Percentiles rank a stretch among this genome's conserved stretches.
These are phyloP conservation scores for Cariama cristata DNA, from an alignment of 2,113 vertebrate species.

Conservation along the genomic window DNA sequence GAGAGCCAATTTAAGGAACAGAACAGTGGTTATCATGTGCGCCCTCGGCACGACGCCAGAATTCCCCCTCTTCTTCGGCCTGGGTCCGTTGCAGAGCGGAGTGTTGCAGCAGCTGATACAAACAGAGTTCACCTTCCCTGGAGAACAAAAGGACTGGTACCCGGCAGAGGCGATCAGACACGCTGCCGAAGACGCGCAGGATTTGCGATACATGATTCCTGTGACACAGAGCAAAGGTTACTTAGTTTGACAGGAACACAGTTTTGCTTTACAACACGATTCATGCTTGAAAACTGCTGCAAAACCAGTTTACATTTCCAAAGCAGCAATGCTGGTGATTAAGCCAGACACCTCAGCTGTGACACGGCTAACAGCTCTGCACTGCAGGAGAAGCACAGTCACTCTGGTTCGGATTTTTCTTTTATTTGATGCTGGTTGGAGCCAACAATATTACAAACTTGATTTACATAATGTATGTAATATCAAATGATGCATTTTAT, in stretches of 20 bases:
- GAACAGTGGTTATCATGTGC: background rate
- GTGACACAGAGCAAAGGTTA: slow-evolving; percentile 67
- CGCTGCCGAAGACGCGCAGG: slow-evolving; percentile 91
- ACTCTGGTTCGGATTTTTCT: background rate
- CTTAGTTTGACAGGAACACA: background rate
- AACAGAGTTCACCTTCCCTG: slow-evolving; percentile 93
- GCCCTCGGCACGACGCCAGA: background rate
- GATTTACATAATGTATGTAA: background rate
- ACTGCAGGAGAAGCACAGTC: background rate
- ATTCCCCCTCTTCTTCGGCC: slow-evolving; percentile 84
- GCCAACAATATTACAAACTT: background rate
- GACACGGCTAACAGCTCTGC: background rate
- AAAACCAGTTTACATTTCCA: background rate
- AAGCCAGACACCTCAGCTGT: background rate
- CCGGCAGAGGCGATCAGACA: slow-evolving; percentile 96
- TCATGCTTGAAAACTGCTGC: background rate
- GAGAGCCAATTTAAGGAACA: slow-evolving; percentile 58
- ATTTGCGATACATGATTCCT: slow-evolving; percentile 97
- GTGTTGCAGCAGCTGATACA: slow-evolving; percentile 99
- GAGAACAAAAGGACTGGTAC: slow-evolving; percentile 98
- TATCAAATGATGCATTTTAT: slow-evolving; percentile 20
- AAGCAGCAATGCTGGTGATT: background rate
- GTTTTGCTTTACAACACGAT: background rate
- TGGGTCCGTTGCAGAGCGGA: slow-evolving; percentile 93
- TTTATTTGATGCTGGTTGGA: background rate